Evolutionary conservation across 2,113 vertebrate species (phyloP).

Genomic region (Condylura cristata): DNA sequence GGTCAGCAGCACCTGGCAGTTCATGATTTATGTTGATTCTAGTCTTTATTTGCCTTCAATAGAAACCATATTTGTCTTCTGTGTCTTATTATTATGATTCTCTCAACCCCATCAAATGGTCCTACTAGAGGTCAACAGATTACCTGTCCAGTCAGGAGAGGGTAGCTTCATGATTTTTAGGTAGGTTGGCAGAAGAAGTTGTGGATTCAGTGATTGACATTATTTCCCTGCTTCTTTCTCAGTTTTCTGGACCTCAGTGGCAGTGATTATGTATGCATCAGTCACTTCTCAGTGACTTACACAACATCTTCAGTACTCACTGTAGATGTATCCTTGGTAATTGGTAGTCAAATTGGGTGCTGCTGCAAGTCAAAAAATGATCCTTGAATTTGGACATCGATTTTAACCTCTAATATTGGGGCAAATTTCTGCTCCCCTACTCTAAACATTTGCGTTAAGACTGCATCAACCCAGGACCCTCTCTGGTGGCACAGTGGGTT

Average conservation of each 20-base stretch:
- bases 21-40: slow-evolving; percentile 6
- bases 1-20: background rate
- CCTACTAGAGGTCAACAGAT: background rate
- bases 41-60: background rate
- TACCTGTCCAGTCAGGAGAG: background rate
- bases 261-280: slow-evolving; percentile 2
- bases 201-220: background rate
- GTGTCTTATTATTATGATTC: background rate
- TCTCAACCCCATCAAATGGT: background rate
- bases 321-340: background rate
- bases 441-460: background rate
- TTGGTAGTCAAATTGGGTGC: background rate
- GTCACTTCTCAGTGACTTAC: background rate
- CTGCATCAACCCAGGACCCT: background rate
- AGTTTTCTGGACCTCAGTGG: background rate
- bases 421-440: background rate
- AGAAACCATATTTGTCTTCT: background rate
- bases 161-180: background rate
- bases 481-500: too few species aligned
- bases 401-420: background rate
- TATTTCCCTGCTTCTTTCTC: slow-evolving; percentile 8
- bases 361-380: background rate
- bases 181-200: background rate
- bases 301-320: background rate
- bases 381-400: slow-evolving; percentile 27